Evolutionary conservation across 2,888 invertebrate genomes (phyloP), one percentile per base, ranked within the genome.

Genomic region (Parnassius glacialis): DNA sequence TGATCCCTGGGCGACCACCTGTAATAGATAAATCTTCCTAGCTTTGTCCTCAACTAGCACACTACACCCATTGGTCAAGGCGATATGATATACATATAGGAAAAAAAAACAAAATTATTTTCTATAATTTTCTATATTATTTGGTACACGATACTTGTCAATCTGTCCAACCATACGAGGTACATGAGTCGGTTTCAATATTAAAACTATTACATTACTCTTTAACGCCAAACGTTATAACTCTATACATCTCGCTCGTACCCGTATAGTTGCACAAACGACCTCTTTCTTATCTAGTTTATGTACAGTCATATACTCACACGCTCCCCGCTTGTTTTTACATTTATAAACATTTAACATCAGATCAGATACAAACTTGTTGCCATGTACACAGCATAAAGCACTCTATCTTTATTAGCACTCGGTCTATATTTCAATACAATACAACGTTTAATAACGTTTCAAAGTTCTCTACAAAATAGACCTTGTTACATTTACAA

Each of bases 51-150:
- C 7, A 34, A 34, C 5, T 34, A 7, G 34, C 34, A 34, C 34
- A 34, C 34, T 5, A 7, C 34, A 7, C 34, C 34, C 34, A 34
- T 7, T 7, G 34, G 34, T 7, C 34, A 1, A 34, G 7, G 34
- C 5, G 34, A 20, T 20, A 20, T 20, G 20, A 20, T 20, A 20
- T 20, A 2, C 1, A 20, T 20, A 20, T 20, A 2, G 20, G 2
- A 42, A 69, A 78, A 72, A 65, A 72, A 79, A 78, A 77, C 65
- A 56, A 42, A 3, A 42, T 12, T 70, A 74, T 76, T 82, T 81
- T 79, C 75, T 78, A 81, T 84, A 82, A 83, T 85, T 78, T 78
- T 80, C 83, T 86, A 84, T 87, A 87, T 87, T 86, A 87, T 87
- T 87, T 87, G 87, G 87, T 87, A 87, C 85, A 87, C 80, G 75